A percentile compares a stretch with the other conserved stretches of the same genome.
phyloP scores from a whole-genome alignment of 2,797 vertebrate species.

The Todus mexicanus region DNA sequence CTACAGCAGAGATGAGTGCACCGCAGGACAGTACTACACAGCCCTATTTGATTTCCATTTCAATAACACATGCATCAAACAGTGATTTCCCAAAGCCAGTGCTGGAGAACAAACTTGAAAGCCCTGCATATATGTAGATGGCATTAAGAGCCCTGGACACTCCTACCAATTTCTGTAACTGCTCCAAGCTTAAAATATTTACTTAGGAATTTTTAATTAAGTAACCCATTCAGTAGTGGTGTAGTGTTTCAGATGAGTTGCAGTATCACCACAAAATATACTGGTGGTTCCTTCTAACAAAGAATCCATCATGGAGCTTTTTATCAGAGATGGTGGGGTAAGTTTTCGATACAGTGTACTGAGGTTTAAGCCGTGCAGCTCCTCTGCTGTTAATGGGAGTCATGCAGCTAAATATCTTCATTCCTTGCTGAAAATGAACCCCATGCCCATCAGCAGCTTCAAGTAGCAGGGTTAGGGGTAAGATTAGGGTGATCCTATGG shows the following conservation, averaged over 20 bases:
- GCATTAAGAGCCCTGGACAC: not conserved
- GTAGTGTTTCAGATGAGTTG: constrained; percentile 48
- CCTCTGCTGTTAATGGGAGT: not conserved
- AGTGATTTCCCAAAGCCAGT: not conserved
- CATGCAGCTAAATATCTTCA: not conserved
- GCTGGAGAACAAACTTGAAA: constrained; percentile 50
- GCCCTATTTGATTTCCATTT: not conserved
- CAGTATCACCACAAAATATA: constrained; percentile 24
- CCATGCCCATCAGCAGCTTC: not conserved
- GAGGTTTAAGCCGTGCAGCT: not conserved
- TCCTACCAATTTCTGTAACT: constrained; percentile 49
- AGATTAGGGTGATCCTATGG: not conserved
- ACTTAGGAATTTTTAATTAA: constrained; percentile 69
- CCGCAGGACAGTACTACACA: not conserved
- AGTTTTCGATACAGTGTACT: not conserved
- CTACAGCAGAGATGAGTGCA: not conserved
- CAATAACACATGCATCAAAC: not conserved
- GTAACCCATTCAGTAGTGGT: constrained; percentile 17
- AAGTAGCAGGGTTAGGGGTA: not conserved
- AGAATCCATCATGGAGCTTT: constrained; percentile 26
- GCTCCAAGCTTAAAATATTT: constrained; percentile 61
- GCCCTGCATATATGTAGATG: constrained; percentile 53
- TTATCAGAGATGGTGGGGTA: not conserved
- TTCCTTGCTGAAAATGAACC: not conserved
- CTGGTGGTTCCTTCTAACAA: constrained; percentile 24